Base-by-base conservation (phyloP, 1,140 invertebrate species). In the Drosophila rufa region DNA sequence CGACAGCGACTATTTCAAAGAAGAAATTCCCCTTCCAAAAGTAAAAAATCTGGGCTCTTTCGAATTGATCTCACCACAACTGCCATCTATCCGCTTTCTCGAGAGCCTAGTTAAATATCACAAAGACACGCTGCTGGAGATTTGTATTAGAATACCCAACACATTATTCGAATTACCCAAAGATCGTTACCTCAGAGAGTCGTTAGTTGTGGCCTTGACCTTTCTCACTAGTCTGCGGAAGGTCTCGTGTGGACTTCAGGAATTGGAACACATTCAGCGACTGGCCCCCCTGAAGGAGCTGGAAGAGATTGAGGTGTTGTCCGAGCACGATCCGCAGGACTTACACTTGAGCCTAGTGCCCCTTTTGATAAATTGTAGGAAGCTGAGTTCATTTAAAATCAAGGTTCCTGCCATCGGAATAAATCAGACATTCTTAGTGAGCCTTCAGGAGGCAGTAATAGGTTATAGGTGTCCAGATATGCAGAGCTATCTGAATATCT, bases 331-430 rank as follows among this genome's bases (percentile, higher is more conserved):
- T n/a, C 27, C 67, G 0, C 36, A 14, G 12, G 7, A 59, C 2
- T 8, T 50, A 4, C 11, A 3, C 22, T 30, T 17, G 11, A 50
- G n/a, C 12, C 12, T 73, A 6, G 11, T 4, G 2, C 69, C 45
- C 0, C 4, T 73, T 3, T 12, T 73, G 15, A 3, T 2, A 7
- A 27, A 11, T 8, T 73, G 69, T 38, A 38, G 4, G 2, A 59
- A 71, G 7, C 27, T 73, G 4, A 25, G 2, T 4, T 50, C n/a
- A 1, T 59, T 73, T 19, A 4, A 42, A n/a, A 43, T 73, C 1
- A 36, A 36, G 15, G 17, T 57, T n/a, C 17, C 25, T 15, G 17
- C 11, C 9, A 48, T 14, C 7, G 36, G 19, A 27, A 48, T 71
- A 48, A 47, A n/a, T 1, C 9, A 45, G 11, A 25, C 30, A 4